Evolutionary conservation across 2,888 invertebrate genomes (phyloP), one percentile per base, ranked within the genome.

Genomic region (Pristionchus fissidentatus): DNA sequence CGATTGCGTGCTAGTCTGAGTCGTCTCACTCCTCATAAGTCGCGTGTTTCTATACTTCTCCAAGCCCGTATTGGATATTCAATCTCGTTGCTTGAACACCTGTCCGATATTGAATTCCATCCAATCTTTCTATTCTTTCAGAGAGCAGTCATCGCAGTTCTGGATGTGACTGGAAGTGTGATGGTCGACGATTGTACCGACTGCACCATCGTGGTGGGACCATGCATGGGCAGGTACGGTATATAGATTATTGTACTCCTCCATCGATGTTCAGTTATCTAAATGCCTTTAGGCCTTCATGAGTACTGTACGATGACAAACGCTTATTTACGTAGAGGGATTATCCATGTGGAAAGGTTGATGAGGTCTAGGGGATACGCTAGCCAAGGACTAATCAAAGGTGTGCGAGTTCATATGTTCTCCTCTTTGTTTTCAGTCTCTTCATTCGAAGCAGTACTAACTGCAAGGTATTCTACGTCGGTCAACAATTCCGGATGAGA

Each of bases 161-260:
- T 83, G 7, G 83, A 83, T 55, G 83, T 83, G 19, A 73, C 83
- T 35, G 83, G 83, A 41, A 83, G 83, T 57, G 73, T 83, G n/a
- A 57, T 83, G 35, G 57, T 83, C 73, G 83, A 83, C 41, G 70
- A 83, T 57, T 83, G 83, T 41, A 13, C 73, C 55, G 83, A 73
- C 38, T 83, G 83, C 41, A 83, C 73, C 15, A 26, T 83, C 26
- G 70, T 83, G n/a, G 73, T 83, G 7, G 83, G 83, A 38, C 83
- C 83, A 55, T 83, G 83, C 41, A 83, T n/a, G 19, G 83, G 83
- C 49, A 83, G 83, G 83, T 83, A 57, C 26, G 38, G 8, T 22
- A 55, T 15, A 15, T 3, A 22, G 3, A 41, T n/a, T 22, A 38
- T 66, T 38, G 62, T 66, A 22, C 19, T 66, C 13, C 10, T 70